A percentile compares a stretch with the other conserved stretches of the same genome.
These are phyloP conservation scores for Suncus etruscus DNA, from an alignment of 2,113 vertebrate genomes.

Conservation along the genomic window DNA sequence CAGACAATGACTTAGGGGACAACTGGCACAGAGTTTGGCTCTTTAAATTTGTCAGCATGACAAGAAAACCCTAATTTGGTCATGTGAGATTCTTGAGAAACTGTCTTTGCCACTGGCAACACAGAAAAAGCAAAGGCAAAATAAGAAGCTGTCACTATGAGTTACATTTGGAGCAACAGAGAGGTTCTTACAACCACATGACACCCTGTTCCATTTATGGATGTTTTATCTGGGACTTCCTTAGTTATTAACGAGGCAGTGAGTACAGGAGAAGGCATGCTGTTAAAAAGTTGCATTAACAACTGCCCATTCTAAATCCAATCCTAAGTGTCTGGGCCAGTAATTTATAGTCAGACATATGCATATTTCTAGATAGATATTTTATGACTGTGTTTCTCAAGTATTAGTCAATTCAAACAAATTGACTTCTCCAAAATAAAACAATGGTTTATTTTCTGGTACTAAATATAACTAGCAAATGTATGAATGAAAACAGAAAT, in stretches of 20 bases:
- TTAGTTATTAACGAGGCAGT: background rate
- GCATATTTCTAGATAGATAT: background rate
- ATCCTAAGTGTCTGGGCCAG: background rate
- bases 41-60: slow-evolving; percentile 17
- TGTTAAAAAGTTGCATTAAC: background rate
- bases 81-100: background rate
- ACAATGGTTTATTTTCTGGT: background rate
- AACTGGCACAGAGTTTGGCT: background rate
- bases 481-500: background rate
- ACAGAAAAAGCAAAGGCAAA: background rate
- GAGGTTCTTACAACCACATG: background rate
- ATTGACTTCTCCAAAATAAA: background rate
- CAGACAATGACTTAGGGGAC: background rate
- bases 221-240: background rate
- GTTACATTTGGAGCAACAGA: slow-evolving; percentile 7
- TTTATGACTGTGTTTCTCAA: background rate
- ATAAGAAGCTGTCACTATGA: background rate
- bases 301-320: background rate
- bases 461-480: background rate
- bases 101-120: slow-evolving; percentile 6
- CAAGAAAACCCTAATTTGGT: slow-evolving; percentile 4
- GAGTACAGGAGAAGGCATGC: background rate
- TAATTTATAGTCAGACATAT: background rate
- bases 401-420: slow-evolving; percentile 1
- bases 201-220: no score